phyloP scores from a whole-genome alignment of 1,140 invertebrate genomes.

The Periplaneta americana region DNA sequence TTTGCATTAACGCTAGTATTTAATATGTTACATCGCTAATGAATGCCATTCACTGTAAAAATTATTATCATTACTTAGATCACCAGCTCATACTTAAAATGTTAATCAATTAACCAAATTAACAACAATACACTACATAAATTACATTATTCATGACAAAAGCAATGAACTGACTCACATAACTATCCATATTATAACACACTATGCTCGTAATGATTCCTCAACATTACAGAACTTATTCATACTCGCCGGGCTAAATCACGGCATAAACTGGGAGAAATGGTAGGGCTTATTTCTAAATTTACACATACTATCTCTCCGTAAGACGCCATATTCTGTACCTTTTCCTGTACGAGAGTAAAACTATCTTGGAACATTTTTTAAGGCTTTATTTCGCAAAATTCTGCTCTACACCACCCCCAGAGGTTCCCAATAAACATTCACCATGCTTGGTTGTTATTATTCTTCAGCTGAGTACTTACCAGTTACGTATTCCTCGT shows the following conservation, averaged over 20 bases:
- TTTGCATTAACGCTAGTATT: not conserved
- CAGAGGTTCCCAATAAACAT: constrained; percentile 28
- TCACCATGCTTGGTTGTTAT: constrained; percentile 59
- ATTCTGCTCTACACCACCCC: constrained; percentile 28
- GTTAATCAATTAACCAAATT: not conserved
- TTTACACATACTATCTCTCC: constrained; percentile 36
- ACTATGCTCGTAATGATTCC: not conserved
- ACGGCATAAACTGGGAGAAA: constrained; percentile 12
- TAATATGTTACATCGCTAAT: not conserved
- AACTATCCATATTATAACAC: not conserved
- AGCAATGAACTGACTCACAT: not conserved
- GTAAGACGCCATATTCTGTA: constrained; percentile 50
- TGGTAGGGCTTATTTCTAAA: constrained; percentile 34
- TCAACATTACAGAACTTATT: not conserved
- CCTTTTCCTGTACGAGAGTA: constrained; percentile 32
- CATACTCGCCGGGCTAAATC: constrained; percentile 7
- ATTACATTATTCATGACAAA: not conserved
- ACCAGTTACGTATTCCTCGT: constrained; percentile 93
- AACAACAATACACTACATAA: not conserved
- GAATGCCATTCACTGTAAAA: not conserved
- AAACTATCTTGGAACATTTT: constrained; percentile 32
- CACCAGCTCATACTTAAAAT: not conserved
- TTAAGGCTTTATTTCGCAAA: constrained; percentile 21
- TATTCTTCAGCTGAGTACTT: constrained; percentile 70
- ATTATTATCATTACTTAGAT: not conserved